phyloP scores from a whole-genome alignment of 2,113 vertebrate species.

The Prunella himalayana region DNA sequence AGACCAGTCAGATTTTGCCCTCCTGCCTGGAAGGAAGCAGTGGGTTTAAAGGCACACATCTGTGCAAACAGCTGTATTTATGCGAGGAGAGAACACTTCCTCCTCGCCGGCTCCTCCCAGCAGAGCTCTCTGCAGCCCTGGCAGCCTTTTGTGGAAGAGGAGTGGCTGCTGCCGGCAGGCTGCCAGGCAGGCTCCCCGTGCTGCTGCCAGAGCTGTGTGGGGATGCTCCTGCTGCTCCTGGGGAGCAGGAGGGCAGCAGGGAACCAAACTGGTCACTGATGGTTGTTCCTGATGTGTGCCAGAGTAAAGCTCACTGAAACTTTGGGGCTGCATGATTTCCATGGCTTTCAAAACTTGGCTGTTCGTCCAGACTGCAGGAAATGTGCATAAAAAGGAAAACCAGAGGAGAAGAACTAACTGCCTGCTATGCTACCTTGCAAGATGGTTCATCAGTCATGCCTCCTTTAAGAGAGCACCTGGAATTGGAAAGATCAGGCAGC shows the following conservation, averaged over 20 bases:
- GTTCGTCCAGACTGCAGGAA: background rate
- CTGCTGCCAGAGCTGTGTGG: background rate
- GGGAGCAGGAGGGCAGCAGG: background rate
- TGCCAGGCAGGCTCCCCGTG: background rate
- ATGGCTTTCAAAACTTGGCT: background rate
- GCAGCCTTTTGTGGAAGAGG: background rate
- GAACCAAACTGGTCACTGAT: background rate
- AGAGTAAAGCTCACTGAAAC: background rate
- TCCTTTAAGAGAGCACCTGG: background rate
- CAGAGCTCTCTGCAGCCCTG: background rate
- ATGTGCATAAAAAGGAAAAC: background rate
- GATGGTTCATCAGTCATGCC: background rate
- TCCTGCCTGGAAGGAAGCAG: background rate
- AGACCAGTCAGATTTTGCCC: background rate
- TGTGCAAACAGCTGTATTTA: background rate
- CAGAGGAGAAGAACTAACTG: background rate
- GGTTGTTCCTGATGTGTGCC: background rate
- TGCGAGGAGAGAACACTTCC: background rate
- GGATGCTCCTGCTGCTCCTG: background rate
- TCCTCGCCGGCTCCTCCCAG: background rate
- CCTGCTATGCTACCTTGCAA: background rate
- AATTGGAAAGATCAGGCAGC: background rate
- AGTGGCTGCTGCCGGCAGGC: background rate
- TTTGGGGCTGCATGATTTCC: background rate
- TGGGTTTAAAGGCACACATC: background rate